Percentiles rank a stretch among this genome's conserved stretches.
These are phyloP conservation scores for Falco naumanni DNA, from an alignment of 2,797 vertebrate genomes.

Conservation along the genomic window DNA sequence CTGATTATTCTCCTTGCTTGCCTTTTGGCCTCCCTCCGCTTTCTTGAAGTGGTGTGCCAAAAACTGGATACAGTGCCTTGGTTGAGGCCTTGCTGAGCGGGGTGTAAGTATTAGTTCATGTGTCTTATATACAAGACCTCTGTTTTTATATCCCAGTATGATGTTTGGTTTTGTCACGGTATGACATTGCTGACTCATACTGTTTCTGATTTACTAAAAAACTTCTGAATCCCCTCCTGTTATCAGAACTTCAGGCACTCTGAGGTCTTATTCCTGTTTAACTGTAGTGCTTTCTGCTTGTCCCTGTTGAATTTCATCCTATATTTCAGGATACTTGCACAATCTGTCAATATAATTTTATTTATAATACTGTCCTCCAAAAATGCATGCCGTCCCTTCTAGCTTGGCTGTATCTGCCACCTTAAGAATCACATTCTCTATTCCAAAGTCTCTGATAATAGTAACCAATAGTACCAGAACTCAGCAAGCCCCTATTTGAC, in stretches of 20 bases:
- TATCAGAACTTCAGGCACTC: background rate
- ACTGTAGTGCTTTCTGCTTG: background rate
- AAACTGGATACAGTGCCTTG: background rate
- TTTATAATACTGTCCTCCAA: background rate
- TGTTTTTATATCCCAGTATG: slow-evolving; percentile 40
- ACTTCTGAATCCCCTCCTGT: background rate
- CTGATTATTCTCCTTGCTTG: slow-evolving; percentile 24
- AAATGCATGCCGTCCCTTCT: background rate
- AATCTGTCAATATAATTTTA: background rate
- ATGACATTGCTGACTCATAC: slow-evolving; percentile 30
- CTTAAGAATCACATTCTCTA: background rate
- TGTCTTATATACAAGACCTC: background rate
- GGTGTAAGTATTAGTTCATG: slow-evolving; percentile 34
- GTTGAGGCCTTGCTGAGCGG: background rate
- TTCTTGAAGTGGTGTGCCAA: background rate
- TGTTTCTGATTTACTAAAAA: slow-evolving; percentile 6
- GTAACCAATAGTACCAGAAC: background rate
- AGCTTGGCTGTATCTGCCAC: background rate
- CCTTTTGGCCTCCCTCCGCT: slow-evolving; percentile 39
- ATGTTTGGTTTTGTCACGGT: slow-evolving; percentile 47
- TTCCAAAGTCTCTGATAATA: background rate
- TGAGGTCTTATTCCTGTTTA: background rate
- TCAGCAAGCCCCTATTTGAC: background rate
- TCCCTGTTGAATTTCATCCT: background rate
- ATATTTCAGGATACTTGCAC: background rate